Evolutionary conservation across 2,888 invertebrate genomes (phyloP).

Genomic region (Phaedon cochleariae): DNA sequence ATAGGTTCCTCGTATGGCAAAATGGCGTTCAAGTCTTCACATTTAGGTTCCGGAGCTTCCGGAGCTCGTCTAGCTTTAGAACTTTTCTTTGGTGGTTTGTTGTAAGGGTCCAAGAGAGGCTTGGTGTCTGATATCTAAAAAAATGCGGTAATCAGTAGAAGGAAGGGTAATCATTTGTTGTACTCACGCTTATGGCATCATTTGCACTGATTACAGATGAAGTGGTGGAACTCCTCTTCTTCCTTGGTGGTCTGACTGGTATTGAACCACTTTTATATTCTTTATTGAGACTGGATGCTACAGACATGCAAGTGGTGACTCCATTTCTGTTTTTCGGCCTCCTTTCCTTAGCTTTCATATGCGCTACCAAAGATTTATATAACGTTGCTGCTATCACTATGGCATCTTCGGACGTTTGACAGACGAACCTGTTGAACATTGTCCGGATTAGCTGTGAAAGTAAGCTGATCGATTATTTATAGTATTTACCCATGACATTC

Average conservation of each 20-base stretch:
- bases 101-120: constrained; percentile 59
- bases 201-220: constrained; percentile 70
- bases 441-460: neutral
- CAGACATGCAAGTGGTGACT: constrained; percentile 79
- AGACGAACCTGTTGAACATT: constrained; percentile 70
- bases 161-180: neutral
- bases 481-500: constrained; percentile 79
- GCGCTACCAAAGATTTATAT: constrained; percentile 87
- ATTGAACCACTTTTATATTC: constrained; percentile 48
- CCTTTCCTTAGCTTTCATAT: constrained; percentile 73
- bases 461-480: neutral
- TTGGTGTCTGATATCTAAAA: constrained; percentile 55
- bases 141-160: constrained; percentile 1
- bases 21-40: constrained; percentile 59
- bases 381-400: constrained; percentile 91
- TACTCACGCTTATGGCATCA: constrained; percentile 64
- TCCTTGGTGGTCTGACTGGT: constrained; percentile 78
- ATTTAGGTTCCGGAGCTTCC: constrained; percentile 61
- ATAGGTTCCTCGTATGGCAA: constrained; percentile 59
- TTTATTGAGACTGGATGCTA: constrained; percentile 70
- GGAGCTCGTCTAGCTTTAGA: constrained; percentile 68
- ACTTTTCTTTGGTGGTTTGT: constrained; percentile 67
- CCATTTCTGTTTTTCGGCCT: constrained; percentile 77
- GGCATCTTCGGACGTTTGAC: constrained; percentile 89
- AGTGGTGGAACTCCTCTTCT: constrained; percentile 71